A percentile compares a stretch with the other conserved stretches of the same genome.
Evolutionary conservation across 2,888 invertebrate genomes (phyloP).

Genomic region (Busseola fusca): DNA sequence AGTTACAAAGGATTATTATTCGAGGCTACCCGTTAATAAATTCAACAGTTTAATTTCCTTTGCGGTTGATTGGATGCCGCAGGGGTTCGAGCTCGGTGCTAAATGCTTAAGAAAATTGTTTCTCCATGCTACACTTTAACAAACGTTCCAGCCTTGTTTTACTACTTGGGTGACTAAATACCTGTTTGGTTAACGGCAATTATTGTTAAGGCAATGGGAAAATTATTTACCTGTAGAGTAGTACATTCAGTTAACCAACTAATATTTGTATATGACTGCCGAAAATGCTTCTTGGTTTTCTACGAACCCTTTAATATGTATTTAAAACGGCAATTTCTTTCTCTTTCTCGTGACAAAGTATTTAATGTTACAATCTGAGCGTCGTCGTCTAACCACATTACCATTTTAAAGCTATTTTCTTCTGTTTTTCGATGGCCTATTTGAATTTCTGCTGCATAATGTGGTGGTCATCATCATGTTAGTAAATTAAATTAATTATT

Average conservation of each 20-base stretch:
- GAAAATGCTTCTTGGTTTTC: not conserved
- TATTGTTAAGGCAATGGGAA: not conserved
- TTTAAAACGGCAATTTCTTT: not conserved
- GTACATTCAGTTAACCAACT: not conserved
- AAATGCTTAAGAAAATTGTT: constrained; percentile 67
- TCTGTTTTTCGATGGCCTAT: constrained; percentile 10
- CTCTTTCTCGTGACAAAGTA: not conserved
- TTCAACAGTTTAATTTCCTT: constrained; percentile 83
- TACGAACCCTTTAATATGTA: not conserved
- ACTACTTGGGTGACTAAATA: constrained; percentile 7
- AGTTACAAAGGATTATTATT: constrained; percentile 69
- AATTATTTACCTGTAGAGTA: constrained; percentile 3
- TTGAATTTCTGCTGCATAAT: constrained; percentile 37
- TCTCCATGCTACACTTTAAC: constrained; percentile 45
- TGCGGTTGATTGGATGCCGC: constrained; percentile 78
- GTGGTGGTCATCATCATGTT: constrained; percentile 39
- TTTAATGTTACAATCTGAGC: constrained; percentile 1
- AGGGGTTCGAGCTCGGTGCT: constrained; percentile 57
- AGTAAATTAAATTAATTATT: too few relatives aligned
- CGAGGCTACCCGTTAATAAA: constrained; percentile 75
- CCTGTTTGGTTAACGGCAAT: constrained; percentile 1
- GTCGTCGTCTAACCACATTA: constrained; percentile 6
- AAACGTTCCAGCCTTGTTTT: constrained; percentile 14
- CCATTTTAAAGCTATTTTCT: constrained; percentile 16
- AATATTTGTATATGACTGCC: not conserved